Base-by-base conservation (phyloP, 2,797 vertebrate genomes). In the Myotis findleyi region DNA sequence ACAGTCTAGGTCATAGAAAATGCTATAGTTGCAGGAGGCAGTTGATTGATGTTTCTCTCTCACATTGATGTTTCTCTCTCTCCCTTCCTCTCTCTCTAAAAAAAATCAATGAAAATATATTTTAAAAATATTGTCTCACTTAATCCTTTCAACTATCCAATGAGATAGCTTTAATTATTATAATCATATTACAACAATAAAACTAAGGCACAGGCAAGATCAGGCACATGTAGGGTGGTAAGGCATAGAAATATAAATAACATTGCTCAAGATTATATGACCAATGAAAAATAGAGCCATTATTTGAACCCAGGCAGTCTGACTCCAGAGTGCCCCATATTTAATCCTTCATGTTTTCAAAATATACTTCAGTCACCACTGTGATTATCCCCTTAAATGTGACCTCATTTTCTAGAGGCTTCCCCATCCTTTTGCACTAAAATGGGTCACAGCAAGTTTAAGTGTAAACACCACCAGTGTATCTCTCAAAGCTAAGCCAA, bases 51-150 rank as follows among this genome's bases (percentile, higher is more conserved):
- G 6, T 55, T 66, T 66, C n/a, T 66, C n/a, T 66, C n/a, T 66
- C 30, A 62, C 27, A n/a, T 62, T 30, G 13, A 62, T 62, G 14
- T 66, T 66, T 66, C 62, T 33, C 64, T 68, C 21, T 44, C 38
- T 38, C 38, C 7, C 64, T 3, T 27, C 3, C n/a, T 64, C 14
- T 66, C 62, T 64, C 6, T 33, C 16, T 33, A 68, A 68, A 68
- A 68, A 33, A 68, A 10, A 18, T 68, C n/a, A 68, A 33, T 68
- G 3, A 68, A 68, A 33, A 33, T 18, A 18, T 55, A 86, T 47
- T 91, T 94, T 86, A 81, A 93, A 87, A 83, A n/a, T 64, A 87
- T 53, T 33, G 69, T 94, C 25, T 95, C 68, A 94, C 66, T 88
- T 90, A 76, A 76, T 66, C 41, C 25, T 93, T 21, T 80, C 88